Conservation (phyloP, 2,113 vertebrate genomes). For the Etheostoma cragini region DNA sequence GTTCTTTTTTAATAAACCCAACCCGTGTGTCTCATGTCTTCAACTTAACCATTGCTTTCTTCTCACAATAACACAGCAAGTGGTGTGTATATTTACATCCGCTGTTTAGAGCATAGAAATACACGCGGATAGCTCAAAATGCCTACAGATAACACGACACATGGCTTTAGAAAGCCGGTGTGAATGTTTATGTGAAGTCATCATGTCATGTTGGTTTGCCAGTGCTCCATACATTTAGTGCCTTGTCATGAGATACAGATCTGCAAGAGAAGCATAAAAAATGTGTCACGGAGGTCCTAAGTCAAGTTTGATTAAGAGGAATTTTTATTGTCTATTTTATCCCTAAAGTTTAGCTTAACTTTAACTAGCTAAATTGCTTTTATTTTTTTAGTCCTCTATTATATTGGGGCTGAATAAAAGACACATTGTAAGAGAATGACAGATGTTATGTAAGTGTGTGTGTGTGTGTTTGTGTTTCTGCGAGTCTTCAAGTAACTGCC, state of each 20-base stretch:
- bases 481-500: constrained; percentile 47
- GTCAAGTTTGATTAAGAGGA: not conserved
- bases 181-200: no score
- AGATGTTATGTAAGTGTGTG: constrained; percentile 27
- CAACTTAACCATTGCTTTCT: no score
- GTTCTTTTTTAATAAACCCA: no score
- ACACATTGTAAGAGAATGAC: constrained; percentile 24
- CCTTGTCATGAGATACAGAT: not conserved
- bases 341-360: not conserved
- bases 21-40: no score
- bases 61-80: no score
- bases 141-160: no score
- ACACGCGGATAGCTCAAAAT: no score
- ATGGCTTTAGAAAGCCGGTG: no score
- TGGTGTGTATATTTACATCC: no score
- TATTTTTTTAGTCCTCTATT: not conserved
- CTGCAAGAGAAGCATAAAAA: not conserved
- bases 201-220: no score
- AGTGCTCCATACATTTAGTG: not conserved
- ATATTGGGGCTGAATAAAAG: constrained; percentile 13
- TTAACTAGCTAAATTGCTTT: not conserved
- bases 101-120: no score
- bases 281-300: not conserved
- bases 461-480: constrained; percentile 35
- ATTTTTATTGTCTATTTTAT: not conserved